Percentiles rank a stretch among this genome's conserved stretches.
These are phyloP conservation scores for Ceratina japonica DNA, from an alignment of 1,140 invertebrate species.

Conservation along the genomic window DNA sequence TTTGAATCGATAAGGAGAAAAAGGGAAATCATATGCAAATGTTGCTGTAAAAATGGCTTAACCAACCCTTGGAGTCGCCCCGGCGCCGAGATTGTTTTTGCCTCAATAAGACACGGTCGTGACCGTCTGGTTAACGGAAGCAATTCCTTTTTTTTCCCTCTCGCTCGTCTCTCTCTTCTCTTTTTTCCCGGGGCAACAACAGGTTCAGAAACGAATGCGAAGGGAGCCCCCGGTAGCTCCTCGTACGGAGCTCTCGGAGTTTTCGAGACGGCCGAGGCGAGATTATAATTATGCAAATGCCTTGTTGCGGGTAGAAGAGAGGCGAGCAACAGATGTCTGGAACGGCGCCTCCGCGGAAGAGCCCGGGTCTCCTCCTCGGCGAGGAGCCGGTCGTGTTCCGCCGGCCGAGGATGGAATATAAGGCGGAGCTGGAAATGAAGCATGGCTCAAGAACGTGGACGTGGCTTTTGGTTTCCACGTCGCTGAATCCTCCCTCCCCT, in stretches of 20 bases:
- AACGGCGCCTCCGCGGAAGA: conserved; percentile 60
- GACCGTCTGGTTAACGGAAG: conserved; percentile 57
- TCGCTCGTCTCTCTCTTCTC: neutral
- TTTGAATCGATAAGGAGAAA: too few species aligned
- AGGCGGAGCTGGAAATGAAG: conserved; percentile 57
- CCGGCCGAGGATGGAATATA: conserved; percentile 49
- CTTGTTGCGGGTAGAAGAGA: conserved; percentile 63
- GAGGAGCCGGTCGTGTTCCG: conserved; percentile 24
- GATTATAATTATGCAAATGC: conserved; percentile 71
- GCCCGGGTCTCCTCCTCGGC: conserved; percentile 12
- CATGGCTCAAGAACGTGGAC: conserved; percentile 45
- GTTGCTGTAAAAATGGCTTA: conserved; percentile 30
- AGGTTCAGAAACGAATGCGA: conserved; percentile 54
- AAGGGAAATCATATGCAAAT: conserved; percentile 18
- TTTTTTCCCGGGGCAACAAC: conserved; percentile 32
- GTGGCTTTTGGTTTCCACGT: conserved; percentile 40
- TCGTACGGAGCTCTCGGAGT: conserved; percentile 45
- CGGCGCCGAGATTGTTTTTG: conserved; percentile 54
- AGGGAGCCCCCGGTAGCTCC: conserved; percentile 12
- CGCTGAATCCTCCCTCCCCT: conserved; percentile 21
- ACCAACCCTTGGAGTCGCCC: conserved; percentile 23
- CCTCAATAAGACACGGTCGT: conserved; percentile 53
- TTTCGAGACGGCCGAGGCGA: conserved; percentile 65
- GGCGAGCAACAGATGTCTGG: conserved; percentile 68
- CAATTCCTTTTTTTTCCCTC: conserved; percentile 52